Conservation (phyloP, 2,113 vertebrate species). For the Sterrhoptilus dennistouni region DNA sequence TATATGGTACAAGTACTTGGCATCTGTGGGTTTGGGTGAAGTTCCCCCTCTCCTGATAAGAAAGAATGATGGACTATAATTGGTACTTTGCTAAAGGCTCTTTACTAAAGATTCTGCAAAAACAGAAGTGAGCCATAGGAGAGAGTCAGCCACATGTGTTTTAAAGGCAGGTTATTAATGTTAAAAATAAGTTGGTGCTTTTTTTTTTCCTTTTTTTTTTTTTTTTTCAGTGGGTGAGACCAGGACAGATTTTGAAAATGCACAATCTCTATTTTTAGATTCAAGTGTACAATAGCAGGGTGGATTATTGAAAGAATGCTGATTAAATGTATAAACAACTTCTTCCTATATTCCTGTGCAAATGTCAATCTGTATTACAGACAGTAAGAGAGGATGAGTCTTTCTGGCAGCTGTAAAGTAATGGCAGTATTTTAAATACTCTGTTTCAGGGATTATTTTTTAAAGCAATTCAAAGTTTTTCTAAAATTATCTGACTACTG, state of each 20-base stretch:
- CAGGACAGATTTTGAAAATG: background rate
- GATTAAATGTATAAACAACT: background rate
- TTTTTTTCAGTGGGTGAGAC: background rate
- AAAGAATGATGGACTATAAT: background rate
- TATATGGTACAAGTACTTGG: background rate
- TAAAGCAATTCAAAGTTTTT: background rate
- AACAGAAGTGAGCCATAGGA: background rate
- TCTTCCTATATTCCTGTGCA: background rate
- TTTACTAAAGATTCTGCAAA: background rate
- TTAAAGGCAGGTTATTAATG: background rate
- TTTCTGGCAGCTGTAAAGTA: background rate
- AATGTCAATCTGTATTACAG: background rate
- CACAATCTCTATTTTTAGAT: background rate
- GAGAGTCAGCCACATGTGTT: background rate
- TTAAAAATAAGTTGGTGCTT: background rate
- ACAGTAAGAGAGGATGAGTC: background rate
- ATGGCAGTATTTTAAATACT: background rate
- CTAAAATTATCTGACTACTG: background rate
- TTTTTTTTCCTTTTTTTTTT: background rate
- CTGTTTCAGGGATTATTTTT: constrained; percentile 7
- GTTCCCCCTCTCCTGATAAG: background rate
- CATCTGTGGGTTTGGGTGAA: background rate
- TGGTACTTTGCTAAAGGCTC: background rate
- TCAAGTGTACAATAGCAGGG: background rate
- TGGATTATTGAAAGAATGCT: constrained; percentile 12